Evolutionary conservation across 2,888 invertebrate species (phyloP), one percentile per base, ranked within the genome.

Genomic region (Gastrophysa polygoni): DNA sequence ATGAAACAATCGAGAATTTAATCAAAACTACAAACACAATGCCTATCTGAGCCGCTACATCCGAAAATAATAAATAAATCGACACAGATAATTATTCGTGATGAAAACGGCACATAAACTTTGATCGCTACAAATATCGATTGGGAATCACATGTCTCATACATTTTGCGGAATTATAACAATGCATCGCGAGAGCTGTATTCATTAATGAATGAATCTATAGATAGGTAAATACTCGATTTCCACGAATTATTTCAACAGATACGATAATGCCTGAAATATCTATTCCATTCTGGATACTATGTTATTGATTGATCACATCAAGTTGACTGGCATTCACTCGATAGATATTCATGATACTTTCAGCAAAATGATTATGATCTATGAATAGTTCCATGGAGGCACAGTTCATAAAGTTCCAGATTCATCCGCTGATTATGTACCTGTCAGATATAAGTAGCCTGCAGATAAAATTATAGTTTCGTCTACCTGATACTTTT

Each of bases 1-100:
- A 44, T 44, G 51, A 52, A 59, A 52, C 59, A 51, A 47, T 59
- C 52, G 52, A 46, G 52, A 52, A 28, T 58, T 58, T 16, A 51
- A 59, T 52, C 59, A 24, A 50, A 52, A 59, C 44, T 43, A 17
- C 58, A 52, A 14, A 34, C 29, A 43, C 51, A 29, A 28, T 58
- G 44, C 43, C 44, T 43, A 16, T 21, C 14, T 28, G 18, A 58
- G 14, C 18, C 29, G 51, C 51, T 58, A 51, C 28, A 24, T 51
- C 44, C 38, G 29, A 50, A 49, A 54, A 20, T 54, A 17, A 43
- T 54, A 21, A 24, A 44, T 44, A 38, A 18, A 44, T 28, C 28
- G 21, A 10, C 24, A 46, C 10, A 17, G 43, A 24, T 44, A 43
- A 54, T 24, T 1, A 28, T 54, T 44, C 43, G 54, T 10, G 28